Evolutionary conservation across 2,888 invertebrate species (phyloP).

Genomic region (Taenaris catops): DNA sequence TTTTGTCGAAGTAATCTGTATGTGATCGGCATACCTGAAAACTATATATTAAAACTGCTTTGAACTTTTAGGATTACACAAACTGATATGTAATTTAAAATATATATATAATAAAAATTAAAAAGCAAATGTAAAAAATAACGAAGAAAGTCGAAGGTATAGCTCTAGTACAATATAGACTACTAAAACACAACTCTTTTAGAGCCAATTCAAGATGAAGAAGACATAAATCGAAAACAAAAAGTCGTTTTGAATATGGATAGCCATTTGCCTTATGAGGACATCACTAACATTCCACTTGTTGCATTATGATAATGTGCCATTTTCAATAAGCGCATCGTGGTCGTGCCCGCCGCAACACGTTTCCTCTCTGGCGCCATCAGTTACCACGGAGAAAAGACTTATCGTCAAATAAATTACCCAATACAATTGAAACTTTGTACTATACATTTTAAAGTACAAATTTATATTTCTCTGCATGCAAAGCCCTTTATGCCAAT

Average conservation of each 20-base stretch:
- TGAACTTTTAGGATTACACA: no score
- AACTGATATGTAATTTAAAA: no score
- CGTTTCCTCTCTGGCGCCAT: slow-evolving; percentile 56
- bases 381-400: slow-evolving; percentile 6
- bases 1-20: no score
- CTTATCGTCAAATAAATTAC: slow-evolving; percentile 9
- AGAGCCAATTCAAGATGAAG: background rate
- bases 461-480: background rate
- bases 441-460: background rate
- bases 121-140: no score
- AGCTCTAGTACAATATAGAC: no score
- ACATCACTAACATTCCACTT: slow-evolving; percentile 60
- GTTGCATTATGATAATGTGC: slow-evolving; percentile 73
- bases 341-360: slow-evolving; percentile 42
- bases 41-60: no score
- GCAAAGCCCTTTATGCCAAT: slow-evolving; percentile 30
- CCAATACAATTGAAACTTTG: slow-evolving; percentile 22
- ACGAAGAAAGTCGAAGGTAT: no score
- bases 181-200: no score
- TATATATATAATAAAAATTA: no score
- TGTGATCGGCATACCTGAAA: no score
- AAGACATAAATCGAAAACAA: slow-evolving; percentile 13
- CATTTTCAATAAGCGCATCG: slow-evolving; percentile 64
- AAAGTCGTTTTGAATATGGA: slow-evolving; percentile 21
- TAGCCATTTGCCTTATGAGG: slow-evolving; percentile 35